Evolutionary conservation across 2,888 invertebrate species (phyloP).

Genomic region (Lasioglossum zephyrum): DNA sequence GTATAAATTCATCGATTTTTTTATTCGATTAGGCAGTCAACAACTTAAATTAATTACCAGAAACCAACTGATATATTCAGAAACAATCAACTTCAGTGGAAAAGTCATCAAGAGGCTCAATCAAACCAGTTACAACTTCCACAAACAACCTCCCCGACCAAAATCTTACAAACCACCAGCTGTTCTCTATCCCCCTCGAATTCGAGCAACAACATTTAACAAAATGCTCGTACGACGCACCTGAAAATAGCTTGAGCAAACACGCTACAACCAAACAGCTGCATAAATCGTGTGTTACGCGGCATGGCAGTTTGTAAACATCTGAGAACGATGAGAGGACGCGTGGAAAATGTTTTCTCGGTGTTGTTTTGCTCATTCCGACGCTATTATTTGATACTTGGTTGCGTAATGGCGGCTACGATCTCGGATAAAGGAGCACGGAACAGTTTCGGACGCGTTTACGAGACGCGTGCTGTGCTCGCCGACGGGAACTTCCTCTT

Average conservation of each 20-base stretch:
- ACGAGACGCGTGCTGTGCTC: background rate
- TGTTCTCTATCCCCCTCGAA: background rate
- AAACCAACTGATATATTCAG: no score
- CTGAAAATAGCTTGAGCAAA: background rate
- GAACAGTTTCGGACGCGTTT: background rate
- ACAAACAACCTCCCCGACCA: background rate
- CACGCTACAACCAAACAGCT: background rate
- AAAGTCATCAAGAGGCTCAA: no score
- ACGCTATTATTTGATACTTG: background rate
- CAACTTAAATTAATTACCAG: background rate
- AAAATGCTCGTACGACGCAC: background rate
- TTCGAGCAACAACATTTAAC: background rate
- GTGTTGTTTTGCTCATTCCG: background rate
- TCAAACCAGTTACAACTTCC: background rate
- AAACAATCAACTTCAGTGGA: no score
- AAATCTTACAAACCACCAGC: background rate
- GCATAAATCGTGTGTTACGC: background rate
- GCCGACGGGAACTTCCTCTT: background rate
- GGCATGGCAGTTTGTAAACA: background rate
- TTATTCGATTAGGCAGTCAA: no score
- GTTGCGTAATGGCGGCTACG: constrained; percentile 2
- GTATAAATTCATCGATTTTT: background rate
- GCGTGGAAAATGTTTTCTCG: background rate
- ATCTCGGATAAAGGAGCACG: background rate
- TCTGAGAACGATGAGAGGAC: background rate